Base-by-base conservation (phyloP, 2,113 vertebrate species). In the Chionomys nivalis region DNA sequence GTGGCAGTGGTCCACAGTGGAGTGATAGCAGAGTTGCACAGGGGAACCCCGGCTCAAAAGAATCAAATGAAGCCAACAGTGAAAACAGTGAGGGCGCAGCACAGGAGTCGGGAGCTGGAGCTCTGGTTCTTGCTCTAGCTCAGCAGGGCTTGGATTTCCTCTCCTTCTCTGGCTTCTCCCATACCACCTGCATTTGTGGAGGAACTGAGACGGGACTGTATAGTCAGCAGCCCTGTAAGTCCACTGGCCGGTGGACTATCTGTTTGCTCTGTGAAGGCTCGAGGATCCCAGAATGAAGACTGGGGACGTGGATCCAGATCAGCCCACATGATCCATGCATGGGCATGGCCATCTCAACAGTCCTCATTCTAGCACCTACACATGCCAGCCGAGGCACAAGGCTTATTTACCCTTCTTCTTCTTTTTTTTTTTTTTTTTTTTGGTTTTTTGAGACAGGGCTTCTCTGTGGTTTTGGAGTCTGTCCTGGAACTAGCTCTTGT, bases 151-250 rank as follows among this genome's bases (percentile, higher is more conserved):
- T 42, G 52, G 42, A 52, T 66, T 6, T 36, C 24, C 31, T 28
- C 10, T 75, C 33, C 39, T 82, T 58, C 39, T 82, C 66, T 55
- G 77, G 44, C 58, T 92, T 91, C 76, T 55, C 79, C 75, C 81
- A 61, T 31, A 81, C 26, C 0, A 14, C 10, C 12, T 58, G 76
- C 39, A 63, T 61, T 76, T 58, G 39, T 26, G 73, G 13, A 90
- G 73, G 4, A 33, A 52, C 52, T 5, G 31, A 81, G 36, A 68
- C 78, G 72, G 44, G 47, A 49, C 24, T 13, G 16, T 91, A 55
- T 78, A 52, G 76, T 86, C 49, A 65, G 61, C 11, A 36, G 52
- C 39, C 47, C 68, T 75, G 36, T 9, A 70, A 13, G 26, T 26
- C 14, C 42, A 8, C 0, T 11, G 19, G 65, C 44, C 16, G 24